Base-by-base conservation (phyloP, 2,888 invertebrate species). In the Cryptocephalus primarius region DNA sequence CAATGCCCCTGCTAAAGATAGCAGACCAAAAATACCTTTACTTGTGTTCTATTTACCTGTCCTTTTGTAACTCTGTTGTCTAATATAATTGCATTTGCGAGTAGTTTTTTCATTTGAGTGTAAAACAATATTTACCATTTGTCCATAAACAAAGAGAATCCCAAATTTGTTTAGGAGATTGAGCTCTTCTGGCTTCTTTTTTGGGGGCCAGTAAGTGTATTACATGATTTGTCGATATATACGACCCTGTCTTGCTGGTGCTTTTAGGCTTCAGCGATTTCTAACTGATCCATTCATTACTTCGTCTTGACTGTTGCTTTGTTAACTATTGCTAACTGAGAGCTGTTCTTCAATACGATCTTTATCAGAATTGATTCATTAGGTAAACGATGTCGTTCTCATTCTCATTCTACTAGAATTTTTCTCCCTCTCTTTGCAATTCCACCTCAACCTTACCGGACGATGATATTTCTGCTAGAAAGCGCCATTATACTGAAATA, bases 61-160 rank as follows among this genome's bases (percentile, higher is more conserved):
- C n/a, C 36, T 36, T 12, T 4, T 36, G 36, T 36, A 36, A 36
- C 36, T 36, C 36, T 36, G 36, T 36, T 36, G 36, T 36, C 12
- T 36, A 11, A 36, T 36, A 11, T 36, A n/a, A 31, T 42, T 13
- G 9, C 33, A 41, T 13, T 10, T 45, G 39, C 48, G 32, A 32
- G 2, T 40, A 44, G 36, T 48, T 48, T 48, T 44, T 44, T 48
- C 44, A 40, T 48, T 48, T 33, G 44, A 12, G 32, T 39, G 34
- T 31, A 47, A 8, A 31, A 47, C 40, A 43, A 43, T 14, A 42
- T 46, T 32, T 32, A 46, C 32, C 32, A 42, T 46, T 31, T 42
- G 22, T 36, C 42, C 39, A 33, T 36, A 6, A 36, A 36, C 36
- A 36, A 36, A n/a, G n/a, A 2, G 6, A 36, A 36, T 36, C 6